Percentiles rank a stretch among this genome's conserved stretches.
Conservation (phyloP, 2,113 vertebrate genomes). For the Ornithorhynchus anatinus region DNA sequence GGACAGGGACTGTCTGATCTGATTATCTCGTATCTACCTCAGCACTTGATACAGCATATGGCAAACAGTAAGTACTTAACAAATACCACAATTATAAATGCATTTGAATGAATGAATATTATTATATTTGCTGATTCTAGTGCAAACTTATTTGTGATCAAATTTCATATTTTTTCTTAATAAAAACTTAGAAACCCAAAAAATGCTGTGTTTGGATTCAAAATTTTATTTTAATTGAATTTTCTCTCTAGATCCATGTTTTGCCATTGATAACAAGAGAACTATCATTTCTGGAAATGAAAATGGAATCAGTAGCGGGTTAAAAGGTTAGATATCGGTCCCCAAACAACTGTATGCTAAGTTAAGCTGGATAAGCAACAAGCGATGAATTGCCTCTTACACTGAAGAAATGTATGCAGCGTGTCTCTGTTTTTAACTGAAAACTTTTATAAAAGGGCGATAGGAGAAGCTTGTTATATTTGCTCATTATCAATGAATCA, state of each 20-base stretch:
- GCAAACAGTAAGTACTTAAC: no score
- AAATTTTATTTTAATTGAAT: background rate
- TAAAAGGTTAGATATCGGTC: fast-evolving
- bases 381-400: background rate
- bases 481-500: no score
- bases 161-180: background rate
- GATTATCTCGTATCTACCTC: no score
- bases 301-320: background rate
- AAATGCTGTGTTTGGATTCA: no score
- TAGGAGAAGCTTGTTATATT: no score
- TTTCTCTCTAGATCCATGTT: fast-evolving
- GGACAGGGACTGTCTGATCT: no score
- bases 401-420: fast-evolving
- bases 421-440: no score
- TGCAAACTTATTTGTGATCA: background rate
- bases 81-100: no score
- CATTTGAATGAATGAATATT: no score
- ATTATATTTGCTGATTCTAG: no score
- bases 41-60: no score
- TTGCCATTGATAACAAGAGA: background rate
- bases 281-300: background rate
- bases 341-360: background rate
- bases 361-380: background rate
- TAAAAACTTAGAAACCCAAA: background rate
- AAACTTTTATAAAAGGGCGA: no score